Conservation (phyloP, 2,888 invertebrate genomes). For the Lutraria lutraria region DNA sequence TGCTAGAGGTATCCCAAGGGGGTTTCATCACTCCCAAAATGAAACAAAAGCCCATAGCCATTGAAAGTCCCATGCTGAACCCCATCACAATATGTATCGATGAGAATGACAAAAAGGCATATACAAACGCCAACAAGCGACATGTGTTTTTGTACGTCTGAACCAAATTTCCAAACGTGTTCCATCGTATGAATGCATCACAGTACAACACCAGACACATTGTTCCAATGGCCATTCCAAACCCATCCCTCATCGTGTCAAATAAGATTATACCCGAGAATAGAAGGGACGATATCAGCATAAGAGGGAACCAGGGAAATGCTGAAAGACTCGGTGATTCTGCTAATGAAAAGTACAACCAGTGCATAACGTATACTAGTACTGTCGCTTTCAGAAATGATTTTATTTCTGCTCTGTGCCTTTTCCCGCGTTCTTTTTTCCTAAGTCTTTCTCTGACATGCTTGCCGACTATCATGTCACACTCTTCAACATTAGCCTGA, state of each 20-base stretch:
- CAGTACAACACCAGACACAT: conserved; percentile 61
- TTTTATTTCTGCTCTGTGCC: conserved; percentile 49
- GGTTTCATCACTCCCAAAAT: conserved; percentile 60
- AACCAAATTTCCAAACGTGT: conserved; percentile 45
- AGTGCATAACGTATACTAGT: conserved; percentile 60
- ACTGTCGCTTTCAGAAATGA: conserved; percentile 65
- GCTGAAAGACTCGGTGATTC: conserved; percentile 11
- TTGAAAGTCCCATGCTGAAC: conserved; percentile 66
- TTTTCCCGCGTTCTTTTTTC: conserved; percentile 32
- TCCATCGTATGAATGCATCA: conserved; percentile 65
- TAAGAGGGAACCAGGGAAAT: conserved; percentile 61
- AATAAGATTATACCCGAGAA: conserved; percentile 60
- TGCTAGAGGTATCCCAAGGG: conserved; percentile 28
- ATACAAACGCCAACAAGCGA: conserved; percentile 27
- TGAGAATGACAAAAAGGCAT: conserved; percentile 55
- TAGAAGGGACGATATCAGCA: conserved; percentile 51
- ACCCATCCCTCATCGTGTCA: conserved; percentile 67
- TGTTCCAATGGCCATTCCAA: conserved; percentile 71
- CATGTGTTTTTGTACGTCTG: conserved; percentile 34
- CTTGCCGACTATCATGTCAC: conserved; percentile 67
- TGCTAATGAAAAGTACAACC: conserved; percentile 54
- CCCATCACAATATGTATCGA: conserved; percentile 59
- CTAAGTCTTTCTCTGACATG: conserved; percentile 63
- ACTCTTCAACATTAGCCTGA: conserved; percentile 67
- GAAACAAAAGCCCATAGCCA: conserved; percentile 68